Base-by-base conservation (phyloP, 2,113 vertebrate genomes). In the Cyrtonyx montezumae region DNA sequence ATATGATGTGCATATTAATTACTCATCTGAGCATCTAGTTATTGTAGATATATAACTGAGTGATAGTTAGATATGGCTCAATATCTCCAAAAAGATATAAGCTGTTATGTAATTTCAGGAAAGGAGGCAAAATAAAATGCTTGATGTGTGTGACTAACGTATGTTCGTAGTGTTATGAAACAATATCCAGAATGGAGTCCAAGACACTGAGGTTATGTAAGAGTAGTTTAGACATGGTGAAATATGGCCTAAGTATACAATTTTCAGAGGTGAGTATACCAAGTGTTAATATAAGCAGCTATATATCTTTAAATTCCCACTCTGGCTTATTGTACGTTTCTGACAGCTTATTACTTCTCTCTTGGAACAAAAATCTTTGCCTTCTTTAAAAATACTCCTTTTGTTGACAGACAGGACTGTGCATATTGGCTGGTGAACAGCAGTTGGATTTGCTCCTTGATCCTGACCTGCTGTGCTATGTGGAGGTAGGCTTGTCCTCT, bases 21-120 rank as follows among this genome's bases (percentile, higher is more conserved):
- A 45, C 74, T 84, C 49, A n/a, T 48, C 48, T 61, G 87, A 87
- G 56, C 32, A 37, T 89, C 67, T 55, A 69, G 43, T 73, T 91
- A 67, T 77, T 93, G 30, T 46, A 82, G 74, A 40, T 82, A 13
- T 45, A 53, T 69, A 28, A 51, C 26, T 61, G 37, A 87, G 28
- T 36, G 53, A 56, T 89, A 86, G 81, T 88, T 87, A 88, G 42
- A 19, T 51, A 67, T 43, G 53, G 28, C 79, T 96, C 74, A 53
- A n/a, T 67, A 87, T 28, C 37, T 76, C 66, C 73, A 40, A 73
- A 79, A 81, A 84, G 8, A 67, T 81, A 83, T 43, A 56, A 78
- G 34, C 0, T 3, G 26, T 67, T 88, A 63, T 79, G 13, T 59
- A 76, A 71, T 55, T 94, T 32, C 14, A 55, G 70, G 63, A 88